Evolutionary conservation across 2,797 vertebrate genomes (phyloP), one percentile per base, ranked within the genome.

Genomic region (Parambassis ranga): DNA sequence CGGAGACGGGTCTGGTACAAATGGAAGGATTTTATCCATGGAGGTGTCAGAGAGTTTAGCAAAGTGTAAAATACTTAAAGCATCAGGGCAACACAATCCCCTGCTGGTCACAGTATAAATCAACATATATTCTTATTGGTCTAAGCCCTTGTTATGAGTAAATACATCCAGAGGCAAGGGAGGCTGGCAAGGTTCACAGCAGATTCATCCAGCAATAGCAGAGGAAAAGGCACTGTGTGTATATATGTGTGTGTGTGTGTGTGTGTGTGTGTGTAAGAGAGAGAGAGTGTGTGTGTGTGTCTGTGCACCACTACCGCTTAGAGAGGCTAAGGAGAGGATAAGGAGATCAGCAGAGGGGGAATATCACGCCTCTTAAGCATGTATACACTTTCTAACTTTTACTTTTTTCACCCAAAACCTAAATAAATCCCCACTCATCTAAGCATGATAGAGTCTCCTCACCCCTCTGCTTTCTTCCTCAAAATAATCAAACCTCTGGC

Each of bases 111-210:
- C 88, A 75, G 89, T 89, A 91, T 93, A 92, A 92, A 92, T 93
- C 87, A 91, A 86, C 89, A 92, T 91, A 91, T 85, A 88, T 90
- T 91, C 89, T 89, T 87, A 91, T 90, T 87, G 87, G 82, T 64
- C 89, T 92, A 91, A 92, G 89, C 89, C 87, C 89, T 92, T 91
- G 89, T 93, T 92, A 92, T 91, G 87, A 91, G 90, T 90, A 92
- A 92, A 92, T 90, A 91, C 79, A 88, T 87, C 88, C 87, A 87
- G 79, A 75, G 77, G 83, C 85, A 86, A 35, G 79, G 20, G 57
- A 88, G 80, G 84, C 83, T 88, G 86, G 88, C 81, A 87, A 75
- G 83, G 86, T 89, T 90, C 79, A 87, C 50, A 55, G 84, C 70
- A 86, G 83, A 88, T 68, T 87, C 83, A 89, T 77, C 79, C 80